Percentiles rank a stretch among this genome's conserved stretches.
These are phyloP conservation scores for Brachyalestes nurse DNA, from an alignment of 2,797 vertebrate genomes.

Conservation along the genomic window DNA sequence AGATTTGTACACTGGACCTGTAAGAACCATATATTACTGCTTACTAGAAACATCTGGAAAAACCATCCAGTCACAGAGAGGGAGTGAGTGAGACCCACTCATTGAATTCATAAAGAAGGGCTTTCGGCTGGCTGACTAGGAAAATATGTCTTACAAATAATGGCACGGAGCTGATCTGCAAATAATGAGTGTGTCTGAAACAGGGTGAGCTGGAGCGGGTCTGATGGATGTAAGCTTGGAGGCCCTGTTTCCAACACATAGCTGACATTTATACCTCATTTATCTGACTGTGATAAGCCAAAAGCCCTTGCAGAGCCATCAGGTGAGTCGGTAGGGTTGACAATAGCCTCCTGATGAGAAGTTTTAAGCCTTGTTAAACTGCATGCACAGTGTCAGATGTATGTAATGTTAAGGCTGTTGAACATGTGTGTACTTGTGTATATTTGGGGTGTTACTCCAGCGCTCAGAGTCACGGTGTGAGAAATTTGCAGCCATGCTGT, in stretches of 20 bases:
- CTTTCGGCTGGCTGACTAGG: conserved; percentile 45
- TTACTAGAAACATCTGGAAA: conserved; percentile 65
- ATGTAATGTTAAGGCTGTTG: conserved; percentile 9
- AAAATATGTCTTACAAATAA: conserved; percentile 61
- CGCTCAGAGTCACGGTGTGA: conserved; percentile 26
- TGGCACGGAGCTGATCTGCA: conserved; percentile 48
- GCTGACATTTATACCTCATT: conserved; percentile 15
- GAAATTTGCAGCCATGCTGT: conserved; percentile 34
- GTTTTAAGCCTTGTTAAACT: background rate
- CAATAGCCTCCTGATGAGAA: conserved; percentile 7
- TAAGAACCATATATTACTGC: conserved; percentile 54
- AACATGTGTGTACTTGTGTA: background rate
- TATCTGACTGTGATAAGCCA: conserved; percentile 27
- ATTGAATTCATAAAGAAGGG: conserved; percentile 51
- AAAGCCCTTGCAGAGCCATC: background rate
- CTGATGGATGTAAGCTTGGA: conserved; percentile 26
- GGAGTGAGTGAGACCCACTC: conserved; percentile 49
- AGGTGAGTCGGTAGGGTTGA: conserved; percentile 13
- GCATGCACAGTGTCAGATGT: conserved; percentile 8
- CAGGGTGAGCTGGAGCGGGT: conserved; percentile 24
- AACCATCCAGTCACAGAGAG: conserved; percentile 44
- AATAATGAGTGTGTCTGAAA: conserved; percentile 52
- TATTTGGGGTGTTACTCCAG: conserved; percentile 13
- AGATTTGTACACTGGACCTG: conserved; percentile 40
- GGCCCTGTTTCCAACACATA: background rate